A percentile compares a stretch with the other conserved stretches of the same genome.
phyloP scores from a whole-genome alignment of 2,113 vertebrate genomes.

The Aix galericulata region DNA sequence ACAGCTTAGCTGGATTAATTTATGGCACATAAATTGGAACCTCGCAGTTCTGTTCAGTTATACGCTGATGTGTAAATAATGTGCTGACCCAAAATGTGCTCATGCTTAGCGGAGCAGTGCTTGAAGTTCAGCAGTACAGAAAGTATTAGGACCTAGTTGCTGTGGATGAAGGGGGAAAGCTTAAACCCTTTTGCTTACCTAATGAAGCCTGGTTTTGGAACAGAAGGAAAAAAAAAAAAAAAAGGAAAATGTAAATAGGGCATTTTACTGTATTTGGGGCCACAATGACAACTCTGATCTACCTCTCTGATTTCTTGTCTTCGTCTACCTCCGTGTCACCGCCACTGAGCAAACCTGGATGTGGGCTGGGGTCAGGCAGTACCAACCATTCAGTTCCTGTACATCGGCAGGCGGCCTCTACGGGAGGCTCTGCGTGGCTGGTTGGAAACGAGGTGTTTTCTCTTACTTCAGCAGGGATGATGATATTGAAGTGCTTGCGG shows the following conservation, averaged over 20 bases:
- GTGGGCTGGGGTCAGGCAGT: not conserved
- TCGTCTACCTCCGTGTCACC: not conserved
- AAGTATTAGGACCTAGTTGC: not conserved
- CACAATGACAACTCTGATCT: not conserved
- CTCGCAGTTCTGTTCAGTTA: not conserved
- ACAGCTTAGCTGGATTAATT: not conserved
- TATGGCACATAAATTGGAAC: not conserved
- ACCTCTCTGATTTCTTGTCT: not conserved
- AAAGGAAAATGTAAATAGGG: not conserved
- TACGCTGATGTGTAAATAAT: not conserved
- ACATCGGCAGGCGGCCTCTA: not conserved
- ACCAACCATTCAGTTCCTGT: rapidly evolving
- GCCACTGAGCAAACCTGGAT: not conserved
- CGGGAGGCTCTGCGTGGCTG: not conserved
- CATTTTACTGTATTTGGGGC: not conserved
- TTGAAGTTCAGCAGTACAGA: not conserved
- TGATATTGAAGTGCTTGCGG: conserved; percentile 93
- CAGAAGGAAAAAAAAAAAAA: not conserved
- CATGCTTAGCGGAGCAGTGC: not conserved
- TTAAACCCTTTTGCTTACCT: not conserved
- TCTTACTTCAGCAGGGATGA: conserved; percentile 86
- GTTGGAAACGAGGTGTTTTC: not conserved
- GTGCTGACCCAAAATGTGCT: not conserved
- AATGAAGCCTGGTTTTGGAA: not conserved
- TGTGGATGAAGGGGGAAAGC: not conserved